Evolutionary conservation across 2,797 vertebrate species (phyloP).

Genomic region (Chelonia mydas): DNA sequence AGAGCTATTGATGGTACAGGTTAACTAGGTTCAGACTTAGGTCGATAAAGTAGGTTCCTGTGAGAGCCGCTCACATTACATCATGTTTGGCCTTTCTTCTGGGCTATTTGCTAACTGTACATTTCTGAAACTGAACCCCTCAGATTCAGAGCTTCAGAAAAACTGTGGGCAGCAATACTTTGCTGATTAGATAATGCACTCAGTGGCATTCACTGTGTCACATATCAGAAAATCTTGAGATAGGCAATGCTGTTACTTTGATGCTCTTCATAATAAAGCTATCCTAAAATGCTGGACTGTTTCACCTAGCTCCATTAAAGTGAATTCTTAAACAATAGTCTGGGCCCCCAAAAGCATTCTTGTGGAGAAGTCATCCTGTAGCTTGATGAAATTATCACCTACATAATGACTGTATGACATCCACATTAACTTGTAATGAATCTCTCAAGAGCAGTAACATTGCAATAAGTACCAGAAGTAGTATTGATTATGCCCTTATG

Average conservation of each 20-base stretch:
- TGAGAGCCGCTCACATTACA: not conserved
- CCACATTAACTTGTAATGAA: not conserved
- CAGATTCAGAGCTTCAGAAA: not conserved
- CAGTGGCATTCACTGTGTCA: not conserved
- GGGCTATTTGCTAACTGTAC: not conserved
- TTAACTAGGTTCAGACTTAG: not conserved
- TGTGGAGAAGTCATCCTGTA: not conserved
- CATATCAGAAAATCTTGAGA: not conserved
- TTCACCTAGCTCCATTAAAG: not conserved
- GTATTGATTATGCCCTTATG: not conserved
- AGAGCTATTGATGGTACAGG: not conserved
- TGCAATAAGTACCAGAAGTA: not conserved
- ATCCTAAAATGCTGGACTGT: not conserved
- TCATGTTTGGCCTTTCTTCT: not conserved
- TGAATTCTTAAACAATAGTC: not conserved
- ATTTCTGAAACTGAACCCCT: not conserved
- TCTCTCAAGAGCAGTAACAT: not conserved
- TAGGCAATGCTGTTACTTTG: not conserved
- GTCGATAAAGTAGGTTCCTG: not conserved
- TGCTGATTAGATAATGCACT: not conserved
- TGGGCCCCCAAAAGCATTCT: not conserved
- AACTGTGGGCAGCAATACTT: not conserved
- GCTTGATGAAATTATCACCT: not conserved
- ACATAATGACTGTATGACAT: not conserved
- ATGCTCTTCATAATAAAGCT: not conserved